A percentile compares a stretch with the other conserved stretches of the same genome.
Evolutionary conservation across 37 sponge, comb jelly and placozoan genomes (phyloP).

Genomic region (Spongilla lacustris): DNA sequence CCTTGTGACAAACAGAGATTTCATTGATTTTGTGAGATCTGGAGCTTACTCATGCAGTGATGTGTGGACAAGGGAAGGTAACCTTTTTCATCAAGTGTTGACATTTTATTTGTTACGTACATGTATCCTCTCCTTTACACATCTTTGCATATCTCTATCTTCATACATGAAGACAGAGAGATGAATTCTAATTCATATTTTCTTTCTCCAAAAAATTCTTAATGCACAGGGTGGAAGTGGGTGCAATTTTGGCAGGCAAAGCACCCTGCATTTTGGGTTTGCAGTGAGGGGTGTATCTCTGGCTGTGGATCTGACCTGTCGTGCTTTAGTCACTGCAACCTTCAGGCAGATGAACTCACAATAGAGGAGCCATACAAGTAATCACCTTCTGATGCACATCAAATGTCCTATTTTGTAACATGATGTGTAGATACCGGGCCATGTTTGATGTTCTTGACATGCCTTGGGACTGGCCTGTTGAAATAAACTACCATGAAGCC

Average conservation of each 20-base stretch:
- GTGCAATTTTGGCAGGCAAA: constrained; percentile 38
- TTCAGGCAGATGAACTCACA: constrained; percentile 5
- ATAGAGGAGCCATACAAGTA: neutral
- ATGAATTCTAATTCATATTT: no score
- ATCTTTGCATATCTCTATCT: no score
- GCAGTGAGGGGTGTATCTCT: constrained; percentile 69
- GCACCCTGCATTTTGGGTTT: constrained; percentile 87
- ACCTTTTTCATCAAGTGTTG: no score
- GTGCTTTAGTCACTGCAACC: constrained; percentile 68
- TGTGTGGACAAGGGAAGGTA: constrained; percentile 79
- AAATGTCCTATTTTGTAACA: neutral
- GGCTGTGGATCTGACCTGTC: constrained; percentile 65
- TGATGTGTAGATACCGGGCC: constrained; percentile 74
- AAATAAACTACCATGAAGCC: constrained; percentile 87
- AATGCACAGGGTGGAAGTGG: constrained; percentile 80
- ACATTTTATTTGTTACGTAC: neutral
- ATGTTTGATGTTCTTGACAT: constrained; percentile 78
- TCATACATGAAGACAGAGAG: no score
- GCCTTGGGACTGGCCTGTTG: constrained; percentile 90
- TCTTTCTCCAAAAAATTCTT: no score
- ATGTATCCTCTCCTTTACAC: no score
- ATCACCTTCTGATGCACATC: neutral
- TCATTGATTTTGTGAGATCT: constrained; percentile 73
- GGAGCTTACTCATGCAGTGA: constrained; percentile 70
- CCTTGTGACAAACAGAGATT: constrained; percentile 75